Conservation (phyloP, 1,140 invertebrate genomes). For the Andrena cerasifolii region DNA sequence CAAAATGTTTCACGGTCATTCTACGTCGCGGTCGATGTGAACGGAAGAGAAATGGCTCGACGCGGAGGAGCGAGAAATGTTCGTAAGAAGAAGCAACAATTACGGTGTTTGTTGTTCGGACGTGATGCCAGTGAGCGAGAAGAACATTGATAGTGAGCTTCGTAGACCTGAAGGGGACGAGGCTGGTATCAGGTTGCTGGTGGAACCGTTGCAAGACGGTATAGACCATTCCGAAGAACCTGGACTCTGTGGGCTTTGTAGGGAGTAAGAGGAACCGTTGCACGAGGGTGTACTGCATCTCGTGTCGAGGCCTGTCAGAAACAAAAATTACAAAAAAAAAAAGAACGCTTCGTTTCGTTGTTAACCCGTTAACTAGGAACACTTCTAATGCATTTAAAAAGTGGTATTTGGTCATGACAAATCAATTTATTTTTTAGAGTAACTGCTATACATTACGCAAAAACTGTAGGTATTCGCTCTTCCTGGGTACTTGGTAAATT, state of each 20-base stretch:
- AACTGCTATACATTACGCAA: too few relatives aligned
- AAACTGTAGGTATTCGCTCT: too few relatives aligned
- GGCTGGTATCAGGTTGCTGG: constrained; percentile 57
- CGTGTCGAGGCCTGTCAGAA: constrained; percentile 68
- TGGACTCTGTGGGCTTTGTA: constrained; percentile 69
- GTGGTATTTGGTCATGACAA: too few relatives aligned
- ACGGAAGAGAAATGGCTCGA: background rate
- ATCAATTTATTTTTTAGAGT: too few relatives aligned
- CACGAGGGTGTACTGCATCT: constrained; percentile 60
- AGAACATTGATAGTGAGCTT: constrained; percentile 79
- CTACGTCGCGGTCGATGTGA: too few relatives aligned
- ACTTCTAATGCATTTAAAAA: too few relatives aligned
- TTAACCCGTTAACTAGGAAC: too few relatives aligned
- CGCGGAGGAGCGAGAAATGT: constrained; percentile 17
- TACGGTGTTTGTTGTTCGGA: constrained; percentile 77
- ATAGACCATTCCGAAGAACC: constrained; percentile 76
- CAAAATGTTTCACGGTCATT: too few relatives aligned
- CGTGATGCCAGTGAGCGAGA: constrained; percentile 76
- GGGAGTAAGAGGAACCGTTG: constrained; percentile 54
- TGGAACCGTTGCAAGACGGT: constrained; percentile 68
- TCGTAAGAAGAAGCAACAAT: constrained; percentile 73
- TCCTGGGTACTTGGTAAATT: too few relatives aligned
- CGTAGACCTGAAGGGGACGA: constrained; percentile 75
- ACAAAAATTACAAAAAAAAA: background rate
- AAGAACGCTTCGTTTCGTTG: background rate